phyloP scores from a whole-genome alignment of 2,797 vertebrate species.

The Spinibarbus caldwelli region DNA sequence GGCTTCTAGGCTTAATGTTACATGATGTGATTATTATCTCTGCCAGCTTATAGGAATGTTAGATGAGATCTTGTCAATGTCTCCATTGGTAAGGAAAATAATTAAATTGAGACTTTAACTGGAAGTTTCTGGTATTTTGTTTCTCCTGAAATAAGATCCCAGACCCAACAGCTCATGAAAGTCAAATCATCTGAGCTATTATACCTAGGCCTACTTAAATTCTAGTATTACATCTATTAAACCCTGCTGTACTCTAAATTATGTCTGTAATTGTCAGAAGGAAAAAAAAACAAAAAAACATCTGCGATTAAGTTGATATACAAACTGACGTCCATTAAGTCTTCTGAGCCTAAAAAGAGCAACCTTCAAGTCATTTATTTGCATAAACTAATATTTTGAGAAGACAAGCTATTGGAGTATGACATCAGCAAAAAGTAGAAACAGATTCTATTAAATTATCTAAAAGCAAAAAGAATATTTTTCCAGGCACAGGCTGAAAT shows the following conservation, averaged over 20 bases:
- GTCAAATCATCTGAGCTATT: background rate
- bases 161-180: no score
- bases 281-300: background rate
- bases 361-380: background rate
- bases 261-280: no score
- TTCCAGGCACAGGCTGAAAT: background rate
- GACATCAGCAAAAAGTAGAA: background rate
- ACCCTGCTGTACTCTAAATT: background rate
- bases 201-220: background rate
- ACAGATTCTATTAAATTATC: background rate
- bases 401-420: background rate
- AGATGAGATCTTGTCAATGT: background rate
- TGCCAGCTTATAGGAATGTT: background rate
- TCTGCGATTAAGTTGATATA: background rate
- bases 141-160: background rate
- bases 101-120: background rate
- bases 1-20: background rate
- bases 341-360: background rate
- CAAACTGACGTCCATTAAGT: background rate
- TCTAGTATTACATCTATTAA: background rate
- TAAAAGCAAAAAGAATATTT: background rate
- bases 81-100: background rate
- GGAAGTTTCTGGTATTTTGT: background rate
- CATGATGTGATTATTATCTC: background rate
- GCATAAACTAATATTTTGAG: background rate